phyloP scores from a whole-genome alignment of 2,113 vertebrate species.

The Pterocles gutturalis region DNA sequence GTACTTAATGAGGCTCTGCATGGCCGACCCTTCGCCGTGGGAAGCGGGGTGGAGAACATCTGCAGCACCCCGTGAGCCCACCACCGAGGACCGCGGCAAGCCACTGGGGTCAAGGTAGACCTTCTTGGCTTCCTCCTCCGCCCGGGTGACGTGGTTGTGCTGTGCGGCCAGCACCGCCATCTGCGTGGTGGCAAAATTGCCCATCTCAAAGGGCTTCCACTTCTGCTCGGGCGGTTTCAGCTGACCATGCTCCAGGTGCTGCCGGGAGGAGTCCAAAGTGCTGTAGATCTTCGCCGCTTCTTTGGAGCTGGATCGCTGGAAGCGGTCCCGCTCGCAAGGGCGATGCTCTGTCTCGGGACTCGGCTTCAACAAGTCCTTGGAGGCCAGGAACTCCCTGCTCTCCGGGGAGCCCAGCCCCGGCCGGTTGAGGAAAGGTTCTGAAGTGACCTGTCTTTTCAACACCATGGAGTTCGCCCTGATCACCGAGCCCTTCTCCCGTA shows the following conservation, averaged over 20 bases:
- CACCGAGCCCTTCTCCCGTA: constrained; percentile 89
- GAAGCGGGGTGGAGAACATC: constrained; percentile 64
- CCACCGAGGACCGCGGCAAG: constrained; percentile 75
- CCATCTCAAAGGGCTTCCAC: constrained; percentile 92
- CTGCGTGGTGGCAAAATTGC: constrained; percentile 91
- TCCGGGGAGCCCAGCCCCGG: constrained; percentile 84
- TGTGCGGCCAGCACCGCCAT: constrained; percentile 92
- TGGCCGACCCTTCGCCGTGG: constrained; percentile 88
- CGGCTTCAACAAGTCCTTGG: constrained; percentile 86
- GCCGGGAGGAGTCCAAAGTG: constrained; percentile 76
- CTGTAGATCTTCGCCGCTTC: constrained; percentile 78
- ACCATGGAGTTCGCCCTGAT: constrained; percentile 87
- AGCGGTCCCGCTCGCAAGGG: constrained; percentile 75
- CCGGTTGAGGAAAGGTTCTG: constrained; percentile 76
- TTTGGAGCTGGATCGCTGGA: constrained; percentile 71
- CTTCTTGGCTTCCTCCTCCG: constrained; percentile 87
- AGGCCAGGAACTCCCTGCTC: constrained; percentile 78
- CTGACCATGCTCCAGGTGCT: constrained; percentile 69
- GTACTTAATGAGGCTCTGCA: constrained; percentile 98
- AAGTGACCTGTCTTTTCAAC: constrained; percentile 81
- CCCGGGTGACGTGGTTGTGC: constrained; percentile 84
- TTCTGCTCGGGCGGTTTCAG: constrained; percentile 83
- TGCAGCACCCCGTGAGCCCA: constrained; percentile 28
- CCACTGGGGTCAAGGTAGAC: constrained; percentile 84
- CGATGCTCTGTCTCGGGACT: constrained; percentile 80